phyloP scores from a whole-genome alignment of 2,888 invertebrate species.

The Copidosoma aretas region DNA sequence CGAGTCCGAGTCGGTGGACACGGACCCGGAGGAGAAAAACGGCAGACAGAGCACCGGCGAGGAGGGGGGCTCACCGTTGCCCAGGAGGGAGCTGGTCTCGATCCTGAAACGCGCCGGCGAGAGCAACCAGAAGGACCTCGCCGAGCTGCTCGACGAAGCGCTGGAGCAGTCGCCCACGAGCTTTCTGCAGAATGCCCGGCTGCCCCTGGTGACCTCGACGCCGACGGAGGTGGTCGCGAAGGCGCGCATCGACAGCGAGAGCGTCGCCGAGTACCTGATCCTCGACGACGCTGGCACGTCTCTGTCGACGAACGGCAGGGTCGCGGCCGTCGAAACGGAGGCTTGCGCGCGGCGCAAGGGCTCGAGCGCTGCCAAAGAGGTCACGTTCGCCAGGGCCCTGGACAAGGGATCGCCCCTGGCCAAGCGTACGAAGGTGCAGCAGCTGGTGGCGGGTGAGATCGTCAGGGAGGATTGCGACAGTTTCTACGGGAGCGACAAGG shows the following conservation, averaged over 20 bases:
- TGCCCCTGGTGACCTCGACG: conserved; percentile 4
- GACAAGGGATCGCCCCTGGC: conserved; percentile 12
- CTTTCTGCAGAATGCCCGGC: conserved; percentile 26
- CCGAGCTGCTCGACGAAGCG: conserved; percentile 27
- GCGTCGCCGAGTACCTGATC: conserved; percentile 57
- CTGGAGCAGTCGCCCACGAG: conserved; percentile 28
- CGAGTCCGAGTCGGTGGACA: conserved; percentile 57
- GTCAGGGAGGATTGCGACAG: conserved; percentile 65
- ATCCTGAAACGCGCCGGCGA: conserved; percentile 21
- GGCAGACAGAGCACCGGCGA: neutral
- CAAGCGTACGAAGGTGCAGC: conserved; percentile 23
- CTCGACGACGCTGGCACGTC: conserved; percentile 53
- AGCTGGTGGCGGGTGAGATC: conserved; percentile 43
- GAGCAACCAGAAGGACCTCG: conserved; percentile 14
- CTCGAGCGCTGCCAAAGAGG: conserved; percentile 18
- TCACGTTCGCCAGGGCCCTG: conserved; percentile 19
- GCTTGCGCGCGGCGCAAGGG: conserved; percentile 53
- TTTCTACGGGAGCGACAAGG: conserved; percentile 70
- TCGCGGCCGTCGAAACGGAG: neutral
- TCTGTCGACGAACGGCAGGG: conserved; percentile 47
- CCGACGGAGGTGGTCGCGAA: conserved; percentile 25
- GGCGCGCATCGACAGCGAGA: conserved; percentile 52
- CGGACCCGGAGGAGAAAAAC: conserved; percentile 47
- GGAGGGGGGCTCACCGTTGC: neutral
- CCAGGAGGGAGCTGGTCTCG: conserved; percentile 25